Evolutionary conservation across 2,797 vertebrate genomes (phyloP), one percentile per base, ranked within the genome.

Genomic region (Eupleurogrammus muticus): DNA sequence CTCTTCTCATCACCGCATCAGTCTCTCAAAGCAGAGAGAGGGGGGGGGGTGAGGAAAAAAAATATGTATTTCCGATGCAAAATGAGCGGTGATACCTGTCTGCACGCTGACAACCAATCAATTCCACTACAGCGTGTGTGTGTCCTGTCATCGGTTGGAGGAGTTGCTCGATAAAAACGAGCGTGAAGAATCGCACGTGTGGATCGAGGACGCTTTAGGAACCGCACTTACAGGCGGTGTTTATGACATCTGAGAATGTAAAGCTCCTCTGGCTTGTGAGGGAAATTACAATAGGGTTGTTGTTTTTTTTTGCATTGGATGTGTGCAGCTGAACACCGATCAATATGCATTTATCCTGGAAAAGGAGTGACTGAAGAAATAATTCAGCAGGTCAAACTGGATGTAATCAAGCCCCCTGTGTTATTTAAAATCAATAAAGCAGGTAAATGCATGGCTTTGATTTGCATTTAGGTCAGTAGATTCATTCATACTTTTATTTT

Each of bases 91-190:
- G 82, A 72, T 79, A 85, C 88, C 87, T 86, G 73, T 85, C 78
- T 24, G 40, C 79, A 83, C 57, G 76, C 76, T 85, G 90, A 90
- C 90, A 89, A 81, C 77, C 83, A 89, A 88, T 92, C 90, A 89
- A 90, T 92, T 87, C 60, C 70, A 73, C 80, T 47, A 77, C 76
- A 79, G 70, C 76, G 83, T 83, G 83, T 86, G 70, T 77, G 83
- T 83, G 83, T 86, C 87, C 87, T 84, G 78, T 85, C 75, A 81
- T 77, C 72, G 61, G 77, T 62, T 70, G 73, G 73, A 84, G 60
- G 63, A 81, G 79, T 71, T 65, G 77, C 74, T 89, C 70, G 38
- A 90, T 88, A 81, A 84, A n/a, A 83, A 78, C 70, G 80, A 86
- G 62, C 51, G 52, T 80, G 79, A 84, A 75, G 85, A 88, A 86